Conservation (phyloP, 2,113 vertebrate species). For the Centropus bengalensis region DNA sequence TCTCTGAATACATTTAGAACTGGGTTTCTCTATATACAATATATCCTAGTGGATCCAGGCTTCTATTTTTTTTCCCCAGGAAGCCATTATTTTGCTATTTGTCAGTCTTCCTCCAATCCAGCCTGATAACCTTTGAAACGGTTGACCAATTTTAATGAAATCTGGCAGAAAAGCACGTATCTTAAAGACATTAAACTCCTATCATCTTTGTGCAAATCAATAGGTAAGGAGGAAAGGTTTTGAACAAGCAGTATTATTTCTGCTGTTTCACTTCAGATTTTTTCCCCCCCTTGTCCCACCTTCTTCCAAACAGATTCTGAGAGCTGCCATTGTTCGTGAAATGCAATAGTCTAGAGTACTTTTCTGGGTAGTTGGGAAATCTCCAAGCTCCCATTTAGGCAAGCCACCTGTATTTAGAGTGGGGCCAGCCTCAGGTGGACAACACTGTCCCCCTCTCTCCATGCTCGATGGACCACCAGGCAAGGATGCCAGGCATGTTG, state of each 20-base stretch:
- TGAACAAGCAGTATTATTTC: background rate
- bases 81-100: constrained; percentile 39
- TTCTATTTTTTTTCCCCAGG: background rate
- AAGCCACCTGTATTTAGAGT: background rate
- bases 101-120: background rate
- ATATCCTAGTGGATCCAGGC: background rate
- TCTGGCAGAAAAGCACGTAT: constrained; percentile 6
- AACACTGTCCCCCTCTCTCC: background rate
- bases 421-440: background rate
- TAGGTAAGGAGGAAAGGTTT: constrained; percentile 11
- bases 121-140: background rate
- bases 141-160: constrained; percentile 34
- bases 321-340: background rate
- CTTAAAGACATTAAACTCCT: constrained; percentile 32
- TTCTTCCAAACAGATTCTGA: background rate
- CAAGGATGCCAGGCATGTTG: background rate
- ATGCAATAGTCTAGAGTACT: background rate
- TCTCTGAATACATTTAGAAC: constrained; percentile 36
- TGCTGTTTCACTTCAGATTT: background rate
- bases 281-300: background rate
- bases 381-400: background rate
- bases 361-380: background rate
- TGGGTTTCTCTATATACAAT: constrained; percentile 36
- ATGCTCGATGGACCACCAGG: fast-evolving
- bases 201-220: constrained; percentile 18